These are phyloP conservation scores for Halcyon smyrnensis DNA, from an alignment of 2,797 vertebrate species.

Conservation along the genomic window DNA sequence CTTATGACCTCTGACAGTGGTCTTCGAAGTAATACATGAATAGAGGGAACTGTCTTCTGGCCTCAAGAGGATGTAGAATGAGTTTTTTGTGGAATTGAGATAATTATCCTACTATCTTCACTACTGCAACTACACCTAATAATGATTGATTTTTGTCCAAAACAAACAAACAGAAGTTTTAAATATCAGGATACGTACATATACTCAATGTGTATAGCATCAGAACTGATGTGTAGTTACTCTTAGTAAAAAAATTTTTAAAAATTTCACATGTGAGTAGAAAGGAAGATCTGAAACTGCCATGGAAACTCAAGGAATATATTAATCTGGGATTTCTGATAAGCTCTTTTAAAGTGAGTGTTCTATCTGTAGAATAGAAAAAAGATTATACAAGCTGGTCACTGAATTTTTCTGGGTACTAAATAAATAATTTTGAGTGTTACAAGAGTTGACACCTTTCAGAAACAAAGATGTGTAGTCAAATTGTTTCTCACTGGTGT, in stretches of 20 bases:
- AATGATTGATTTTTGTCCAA: neutral
- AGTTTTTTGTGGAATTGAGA: neutral
- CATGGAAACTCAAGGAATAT: neutral
- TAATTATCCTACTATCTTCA: neutral
- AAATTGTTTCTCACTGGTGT: neutral
- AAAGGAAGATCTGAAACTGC: neutral
- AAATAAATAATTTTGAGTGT: neutral
- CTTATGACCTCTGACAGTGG: neutral
- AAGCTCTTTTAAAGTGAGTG: neutral
- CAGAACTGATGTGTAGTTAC: neutral
- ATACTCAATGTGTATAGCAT: neutral
- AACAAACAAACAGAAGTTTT: neutral
- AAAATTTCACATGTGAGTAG: neutral
- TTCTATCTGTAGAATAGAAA: neutral
- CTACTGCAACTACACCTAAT: neutral
- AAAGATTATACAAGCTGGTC: neutral
- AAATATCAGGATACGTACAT: neutral
- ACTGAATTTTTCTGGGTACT: neutral
- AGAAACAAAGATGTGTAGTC: neutral
- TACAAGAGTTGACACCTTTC: neutral
- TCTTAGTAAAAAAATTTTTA: neutral
- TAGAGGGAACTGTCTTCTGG: neutral
- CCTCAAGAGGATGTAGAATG: neutral
- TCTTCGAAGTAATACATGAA: neutral
- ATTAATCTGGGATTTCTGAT: neutral